Evolutionary conservation across 1,140 invertebrate species (phyloP), one percentile per base, ranked within the genome.

Genomic region (Luehdorfia chinensis): DNA sequence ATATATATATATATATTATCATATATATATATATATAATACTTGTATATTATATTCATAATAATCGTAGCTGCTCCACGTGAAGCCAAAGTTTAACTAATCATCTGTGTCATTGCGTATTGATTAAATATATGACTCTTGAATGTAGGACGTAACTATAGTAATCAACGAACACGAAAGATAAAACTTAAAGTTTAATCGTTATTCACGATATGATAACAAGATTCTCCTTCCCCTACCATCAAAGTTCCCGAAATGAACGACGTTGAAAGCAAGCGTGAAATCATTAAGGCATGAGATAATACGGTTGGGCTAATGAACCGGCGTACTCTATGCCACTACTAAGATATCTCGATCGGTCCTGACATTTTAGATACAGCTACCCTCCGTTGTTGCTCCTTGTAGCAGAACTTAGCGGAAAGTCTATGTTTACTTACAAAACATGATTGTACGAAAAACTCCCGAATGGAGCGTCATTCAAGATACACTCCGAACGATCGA

Each of bases 251-350:
- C 60, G 71, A 65, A 75, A 72, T 66, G 60, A 66, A 50, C 56
- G 53, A 56, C 41, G 59, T 53, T 63, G 66, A 63, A 61, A 57
- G 72, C 65, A 66, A 72, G 71, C 67, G 67, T 71, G 64, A 81
- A 81, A 81, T 77, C 69, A 74, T 81, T 71, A 81, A 66, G 62
- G 62, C 68, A 65, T 50, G 37, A 66, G 66, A 75, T 83, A 79
- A 78, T 83, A 71, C 55, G 55, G 60, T 71, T 55, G 43, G 62
- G 61, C 66, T 80, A 76, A 80, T 76, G 70, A 76, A 79, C 58
- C 59, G 52, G 39, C 52, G 51, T 51, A 34, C 62, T 61, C 50
- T 54, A 43, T 47, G 50, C 21, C 45, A 41, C 39, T 59, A 68
- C 55, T 56, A 33, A 52, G 52, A 62, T 66, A 61, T 57, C 55